Conservation (phyloP, 1,140 invertebrate genomes). For the Drosophila lacteicornis region DNA sequence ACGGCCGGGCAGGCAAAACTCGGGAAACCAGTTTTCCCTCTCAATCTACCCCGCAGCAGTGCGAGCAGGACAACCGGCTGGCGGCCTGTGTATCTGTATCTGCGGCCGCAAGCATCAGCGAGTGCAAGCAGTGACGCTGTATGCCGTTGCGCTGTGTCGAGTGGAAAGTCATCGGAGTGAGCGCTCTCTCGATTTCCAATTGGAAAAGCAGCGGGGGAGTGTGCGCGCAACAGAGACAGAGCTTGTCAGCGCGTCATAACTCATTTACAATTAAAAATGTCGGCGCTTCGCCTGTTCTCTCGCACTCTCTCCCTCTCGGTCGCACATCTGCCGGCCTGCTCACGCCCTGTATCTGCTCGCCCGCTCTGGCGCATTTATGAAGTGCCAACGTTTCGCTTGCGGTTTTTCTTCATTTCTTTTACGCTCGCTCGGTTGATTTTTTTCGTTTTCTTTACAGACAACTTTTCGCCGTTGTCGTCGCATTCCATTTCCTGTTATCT, state of each 20-base stretch:
- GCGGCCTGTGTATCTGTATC: slow-evolving; percentile 2
- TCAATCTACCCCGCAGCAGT: slow-evolving; percentile 12
- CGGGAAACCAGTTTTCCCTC: slow-evolving; percentile 77
- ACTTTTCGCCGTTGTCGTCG: slow-evolving; percentile 82
- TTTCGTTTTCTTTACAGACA: slow-evolving; percentile 58
- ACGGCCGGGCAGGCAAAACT: slow-evolving; percentile 55
- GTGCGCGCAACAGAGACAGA: slow-evolving; percentile 51
- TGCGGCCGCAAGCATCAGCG: too few species aligned
- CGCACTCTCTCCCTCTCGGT: slow-evolving; percentile 14
- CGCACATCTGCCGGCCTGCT: not conserved
- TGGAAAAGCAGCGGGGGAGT: slow-evolving; percentile 44
- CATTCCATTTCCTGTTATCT: slow-evolving; percentile 69
- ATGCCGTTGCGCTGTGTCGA: not conserved
- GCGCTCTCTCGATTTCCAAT: slow-evolving; percentile 41
- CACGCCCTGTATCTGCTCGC: slow-evolving; percentile 9
- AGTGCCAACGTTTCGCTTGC: slow-evolving; percentile 84
- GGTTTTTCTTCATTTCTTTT: slow-evolving; percentile 69
- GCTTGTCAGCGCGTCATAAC: slow-evolving; percentile 72
- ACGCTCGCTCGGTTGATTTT: slow-evolving; percentile 1
- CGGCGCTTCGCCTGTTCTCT: slow-evolving; percentile 64
- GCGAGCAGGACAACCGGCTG: slow-evolving; percentile 31
- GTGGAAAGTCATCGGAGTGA: slow-evolving; percentile 21
- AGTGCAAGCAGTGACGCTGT: slow-evolving; percentile 30
- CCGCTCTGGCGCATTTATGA: slow-evolving; percentile 78
- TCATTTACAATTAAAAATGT: slow-evolving; percentile 85